These are phyloP conservation scores for Pantherophis alleghaniensis DNA, from an alignment of 2,797 vertebrate species.

Conservation along the genomic window DNA sequence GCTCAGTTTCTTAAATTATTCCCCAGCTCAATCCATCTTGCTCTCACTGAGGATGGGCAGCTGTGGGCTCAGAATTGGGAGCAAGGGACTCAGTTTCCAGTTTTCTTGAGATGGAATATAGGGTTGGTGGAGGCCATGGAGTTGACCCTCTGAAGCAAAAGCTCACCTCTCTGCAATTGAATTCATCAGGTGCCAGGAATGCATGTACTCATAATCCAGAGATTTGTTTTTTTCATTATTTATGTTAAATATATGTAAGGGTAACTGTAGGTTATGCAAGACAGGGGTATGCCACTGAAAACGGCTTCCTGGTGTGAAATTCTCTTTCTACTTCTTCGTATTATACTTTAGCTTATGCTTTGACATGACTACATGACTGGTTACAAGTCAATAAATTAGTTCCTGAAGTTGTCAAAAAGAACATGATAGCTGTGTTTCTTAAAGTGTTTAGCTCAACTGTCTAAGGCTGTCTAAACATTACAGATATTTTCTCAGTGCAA, in stretches of 20 bases:
- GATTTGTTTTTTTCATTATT: background rate
- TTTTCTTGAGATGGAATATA: background rate
- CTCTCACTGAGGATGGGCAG: slow-evolving; percentile 33
- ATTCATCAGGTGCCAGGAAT: background rate
- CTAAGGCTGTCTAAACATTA: background rate
- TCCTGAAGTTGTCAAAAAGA: background rate
- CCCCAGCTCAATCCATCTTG: slow-evolving; percentile 67
- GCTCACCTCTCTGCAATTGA: background rate
- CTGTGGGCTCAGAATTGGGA: slow-evolving; percentile 26
- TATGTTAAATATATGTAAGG: background rate
- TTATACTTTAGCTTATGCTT: background rate
- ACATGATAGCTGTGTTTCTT: background rate
- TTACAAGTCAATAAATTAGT: background rate
- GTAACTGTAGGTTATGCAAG: background rate
- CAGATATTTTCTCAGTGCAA: background rate
- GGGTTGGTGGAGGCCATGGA: background rate
- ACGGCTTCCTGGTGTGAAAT: background rate
- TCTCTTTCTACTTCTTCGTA: background rate
- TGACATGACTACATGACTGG: background rate
- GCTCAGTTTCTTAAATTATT: slow-evolving; percentile 75
- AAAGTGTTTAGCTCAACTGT: background rate
- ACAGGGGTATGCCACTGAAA: background rate
- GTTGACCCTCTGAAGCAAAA: fast-evolving
- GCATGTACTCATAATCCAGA: background rate
- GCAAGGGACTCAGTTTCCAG: background rate